phyloP scores from a whole-genome alignment of 1,140 invertebrate genomes.

The Chironomus striatipennis region DNA sequence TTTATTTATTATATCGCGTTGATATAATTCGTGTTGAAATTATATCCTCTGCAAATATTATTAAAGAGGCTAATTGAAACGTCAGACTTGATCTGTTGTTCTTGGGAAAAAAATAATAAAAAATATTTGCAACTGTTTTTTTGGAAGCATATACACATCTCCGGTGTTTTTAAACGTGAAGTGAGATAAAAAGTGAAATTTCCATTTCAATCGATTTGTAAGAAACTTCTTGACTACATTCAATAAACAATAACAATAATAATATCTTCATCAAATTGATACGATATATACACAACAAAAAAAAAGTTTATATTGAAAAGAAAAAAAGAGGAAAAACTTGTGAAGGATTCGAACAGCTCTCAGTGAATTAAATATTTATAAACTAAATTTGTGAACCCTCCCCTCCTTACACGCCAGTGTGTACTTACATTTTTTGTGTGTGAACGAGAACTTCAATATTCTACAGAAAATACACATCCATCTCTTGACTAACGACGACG shows the following conservation, averaged over 20 bases:
- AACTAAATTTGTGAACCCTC: background rate
- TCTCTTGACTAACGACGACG: background rate
- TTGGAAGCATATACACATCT: background rate
- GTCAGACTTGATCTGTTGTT: background rate
- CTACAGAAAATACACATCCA: background rate
- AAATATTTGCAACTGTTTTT: background rate
- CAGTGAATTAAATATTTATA: slow-evolving; percentile 15
- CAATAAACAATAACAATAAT: background rate
- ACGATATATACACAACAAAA: no score
- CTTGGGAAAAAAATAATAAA: background rate
- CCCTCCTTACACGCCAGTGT: background rate
- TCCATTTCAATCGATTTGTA: background rate
- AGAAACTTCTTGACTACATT: background rate
- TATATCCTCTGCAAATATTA: background rate
- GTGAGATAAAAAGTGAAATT: background rate
- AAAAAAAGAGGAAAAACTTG: background rate
- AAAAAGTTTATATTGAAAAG: no score
- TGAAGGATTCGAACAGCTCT: slow-evolving; percentile 1
- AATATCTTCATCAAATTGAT: no score
- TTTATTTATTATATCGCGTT: background rate
- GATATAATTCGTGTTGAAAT: background rate
- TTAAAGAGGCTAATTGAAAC: background rate
- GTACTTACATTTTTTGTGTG: background rate
- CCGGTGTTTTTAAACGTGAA: background rate
- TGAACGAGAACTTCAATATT: no score